phyloP scores from a whole-genome alignment of 92 coral and sea anemone species.

The Virgularia gustaviana region DNA sequence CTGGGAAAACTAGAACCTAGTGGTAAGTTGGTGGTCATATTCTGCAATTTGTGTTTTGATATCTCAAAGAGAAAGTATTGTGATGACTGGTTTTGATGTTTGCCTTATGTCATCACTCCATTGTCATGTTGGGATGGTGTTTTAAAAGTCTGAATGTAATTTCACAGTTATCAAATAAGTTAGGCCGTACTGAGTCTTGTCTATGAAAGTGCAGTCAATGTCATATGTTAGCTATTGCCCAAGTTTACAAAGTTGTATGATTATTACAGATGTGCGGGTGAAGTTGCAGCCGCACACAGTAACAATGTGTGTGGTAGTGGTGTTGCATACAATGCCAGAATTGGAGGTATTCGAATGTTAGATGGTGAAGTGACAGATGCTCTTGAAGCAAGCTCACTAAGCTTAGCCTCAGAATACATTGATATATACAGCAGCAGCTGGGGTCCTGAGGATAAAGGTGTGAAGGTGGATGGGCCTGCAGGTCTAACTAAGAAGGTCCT shows the following conservation, averaged over 20 bases:
- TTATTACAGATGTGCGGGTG: constrained; percentile 93
- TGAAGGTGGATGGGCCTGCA: constrained; percentile 96
- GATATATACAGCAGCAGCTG: constrained; percentile 98
- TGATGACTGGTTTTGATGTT: too few species aligned
- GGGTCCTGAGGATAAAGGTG: constrained; percentile 99
- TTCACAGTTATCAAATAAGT: too few species aligned
- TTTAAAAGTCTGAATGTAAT: too few species aligned
- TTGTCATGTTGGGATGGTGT: too few species aligned
- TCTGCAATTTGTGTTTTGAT: too few species aligned
- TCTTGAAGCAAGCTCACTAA: constrained; percentile 81
- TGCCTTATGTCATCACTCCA: too few species aligned
- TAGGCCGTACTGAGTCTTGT: too few species aligned
- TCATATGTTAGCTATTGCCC: background rate
- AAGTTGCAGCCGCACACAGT: constrained; percentile 76
- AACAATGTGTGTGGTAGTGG: constrained; percentile 89
- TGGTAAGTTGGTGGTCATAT: too few species aligned
- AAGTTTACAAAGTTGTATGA: background rate
- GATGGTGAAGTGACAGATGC: constrained; percentile 98
- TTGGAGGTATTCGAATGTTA: constrained; percentile 97
- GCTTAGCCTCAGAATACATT: constrained; percentile 64
- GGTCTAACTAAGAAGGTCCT: constrained; percentile 82
- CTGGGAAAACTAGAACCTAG: too few species aligned
- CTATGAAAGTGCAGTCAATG: too few species aligned
- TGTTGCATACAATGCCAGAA: constrained; percentile 86
- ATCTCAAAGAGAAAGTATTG: too few species aligned